Conservation (phyloP, 2,888 invertebrate species). For the Brenthis hecate region DNA sequence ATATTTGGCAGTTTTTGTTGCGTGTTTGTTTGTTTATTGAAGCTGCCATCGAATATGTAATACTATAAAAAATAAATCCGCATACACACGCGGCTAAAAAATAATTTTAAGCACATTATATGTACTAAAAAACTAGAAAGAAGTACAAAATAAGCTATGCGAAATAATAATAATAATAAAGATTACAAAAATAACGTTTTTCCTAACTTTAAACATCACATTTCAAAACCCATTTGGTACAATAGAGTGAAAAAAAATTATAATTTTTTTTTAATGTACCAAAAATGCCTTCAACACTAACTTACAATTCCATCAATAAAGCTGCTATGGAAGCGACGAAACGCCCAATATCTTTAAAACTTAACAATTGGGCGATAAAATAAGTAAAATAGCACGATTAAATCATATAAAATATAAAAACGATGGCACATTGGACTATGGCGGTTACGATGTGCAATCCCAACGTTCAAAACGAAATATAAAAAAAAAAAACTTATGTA, state of each 20-base stretch:
- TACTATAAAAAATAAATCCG: conserved; percentile 53
- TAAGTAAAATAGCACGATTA: conserved; percentile 27
- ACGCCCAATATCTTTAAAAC: neutral
- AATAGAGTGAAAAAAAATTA: conserved; percentile 25
- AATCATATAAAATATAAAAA: conserved; percentile 41
- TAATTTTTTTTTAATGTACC: conserved; percentile 29
- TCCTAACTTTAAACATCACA: conserved; percentile 61
- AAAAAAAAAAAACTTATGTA: neutral
- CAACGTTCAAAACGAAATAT: neutral
- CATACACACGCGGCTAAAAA: conserved; percentile 37
- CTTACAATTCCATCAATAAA: conserved; percentile 25
- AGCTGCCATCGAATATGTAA: conserved; percentile 55
- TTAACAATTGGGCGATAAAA: conserved; percentile 17
- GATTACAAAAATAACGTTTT: conserved; percentile 66
- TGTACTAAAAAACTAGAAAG: conserved; percentile 53
- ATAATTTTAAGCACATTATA: conserved; percentile 57
- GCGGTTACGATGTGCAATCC: conserved; percentile 20
- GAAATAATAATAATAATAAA: conserved; percentile 50
- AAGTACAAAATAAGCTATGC: conserved; percentile 68
- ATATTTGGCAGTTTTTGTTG: conserved; percentile 51
- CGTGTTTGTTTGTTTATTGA: conserved; percentile 27
- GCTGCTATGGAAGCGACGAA: conserved; percentile 23
- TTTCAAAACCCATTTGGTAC: conserved; percentile 50
- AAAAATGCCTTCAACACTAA: conserved; percentile 26
- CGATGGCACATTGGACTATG: conserved; percentile 49